phyloP scores from a whole-genome alignment of 30 jellyfish, hydroid and myxozoan species.

The Aurelia aurita region DNA sequence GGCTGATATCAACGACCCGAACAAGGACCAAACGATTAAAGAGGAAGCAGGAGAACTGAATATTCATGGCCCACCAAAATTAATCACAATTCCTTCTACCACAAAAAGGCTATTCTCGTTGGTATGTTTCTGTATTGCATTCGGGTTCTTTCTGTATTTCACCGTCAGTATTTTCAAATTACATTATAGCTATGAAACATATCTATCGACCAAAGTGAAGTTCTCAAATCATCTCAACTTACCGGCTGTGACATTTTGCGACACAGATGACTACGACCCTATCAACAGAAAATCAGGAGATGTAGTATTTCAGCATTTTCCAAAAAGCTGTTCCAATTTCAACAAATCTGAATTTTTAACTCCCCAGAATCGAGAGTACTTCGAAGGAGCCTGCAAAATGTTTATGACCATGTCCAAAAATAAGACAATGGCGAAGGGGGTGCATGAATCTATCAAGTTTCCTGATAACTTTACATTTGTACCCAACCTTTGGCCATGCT shows the following conservation, averaged over 20 bases:
- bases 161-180: neutral
- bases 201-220: neutral
- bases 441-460: neutral
- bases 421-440: too few relatives aligned
- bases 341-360: neutral
- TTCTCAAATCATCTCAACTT: neutral
- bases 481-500: conserved; percentile 22
- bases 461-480: conserved; percentile 5
- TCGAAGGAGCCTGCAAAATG: conserved; percentile 14
- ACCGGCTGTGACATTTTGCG: conserved; percentile 18
- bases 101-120: neutral
- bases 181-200: neutral
- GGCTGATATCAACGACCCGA: too few relatives aligned
- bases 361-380: conserved; percentile 1
- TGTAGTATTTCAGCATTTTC: neutral
- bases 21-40: too few relatives aligned
- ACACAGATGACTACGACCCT: neutral
- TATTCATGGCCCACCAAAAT: too few relatives aligned
- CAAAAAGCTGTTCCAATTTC: neutral
- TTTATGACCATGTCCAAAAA: neutral
- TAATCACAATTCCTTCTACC: too few relatives aligned
- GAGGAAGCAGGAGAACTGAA: too few relatives aligned
- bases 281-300: neutral
- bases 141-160: neutral
- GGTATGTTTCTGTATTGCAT: neutral